phyloP scores from a whole-genome alignment of 2,113 vertebrate species.

The Ciconia maguari region DNA sequence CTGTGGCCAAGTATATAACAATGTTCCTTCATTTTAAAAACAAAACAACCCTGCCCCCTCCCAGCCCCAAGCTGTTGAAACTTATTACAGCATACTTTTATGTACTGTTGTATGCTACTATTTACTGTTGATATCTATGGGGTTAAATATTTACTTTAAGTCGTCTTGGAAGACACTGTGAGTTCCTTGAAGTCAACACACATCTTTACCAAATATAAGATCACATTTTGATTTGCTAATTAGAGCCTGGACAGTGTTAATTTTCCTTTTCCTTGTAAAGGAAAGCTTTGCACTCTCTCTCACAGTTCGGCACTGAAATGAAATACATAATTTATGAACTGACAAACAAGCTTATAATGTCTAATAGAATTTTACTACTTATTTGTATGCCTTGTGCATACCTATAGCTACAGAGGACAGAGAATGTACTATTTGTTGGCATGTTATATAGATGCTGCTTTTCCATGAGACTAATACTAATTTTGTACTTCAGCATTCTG shows the following conservation, averaged over 20 bases:
- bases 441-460: not conserved
- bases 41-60: not conserved
- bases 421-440: not conserved
- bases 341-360: not conserved
- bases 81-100: not conserved
- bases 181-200: not conserved
- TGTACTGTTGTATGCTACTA: not conserved
- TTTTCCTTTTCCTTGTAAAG: not conserved
- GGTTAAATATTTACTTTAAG: not conserved
- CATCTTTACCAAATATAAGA: not conserved
- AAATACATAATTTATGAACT: slow-evolving; percentile 19
- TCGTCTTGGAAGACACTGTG: not conserved
- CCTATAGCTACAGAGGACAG: not conserved
- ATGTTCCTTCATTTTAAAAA: not conserved
- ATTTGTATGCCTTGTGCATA: not conserved
- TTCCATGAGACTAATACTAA: not conserved
- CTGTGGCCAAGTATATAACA: not conserved
- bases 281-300: not conserved
- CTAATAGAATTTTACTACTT: not conserved
- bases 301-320: not conserved
- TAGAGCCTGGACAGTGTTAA: not conserved
- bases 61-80: not conserved
- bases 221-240: not conserved
- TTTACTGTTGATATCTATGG: not conserved
- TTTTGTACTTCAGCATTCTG: not conserved